Conservation (phyloP, 2,888 invertebrate genomes). For the Darwinula stevensoni region DNA sequence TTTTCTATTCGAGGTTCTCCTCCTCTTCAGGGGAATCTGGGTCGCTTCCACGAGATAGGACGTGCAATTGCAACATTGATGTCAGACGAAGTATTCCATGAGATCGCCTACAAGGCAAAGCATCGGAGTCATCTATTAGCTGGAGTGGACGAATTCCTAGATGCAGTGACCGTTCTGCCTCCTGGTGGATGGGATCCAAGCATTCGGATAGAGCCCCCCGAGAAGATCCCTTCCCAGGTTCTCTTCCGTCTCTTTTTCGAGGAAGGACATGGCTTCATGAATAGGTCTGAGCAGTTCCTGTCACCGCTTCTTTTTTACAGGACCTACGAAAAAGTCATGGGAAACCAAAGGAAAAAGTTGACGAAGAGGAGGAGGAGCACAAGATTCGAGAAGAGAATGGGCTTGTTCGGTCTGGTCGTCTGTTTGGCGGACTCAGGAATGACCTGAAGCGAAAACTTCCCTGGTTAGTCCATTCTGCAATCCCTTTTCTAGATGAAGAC, state of each 20-base stretch:
- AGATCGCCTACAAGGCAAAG: conserved; percentile 76
- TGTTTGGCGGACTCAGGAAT: conserved; percentile 73
- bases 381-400: conserved; percentile 56
- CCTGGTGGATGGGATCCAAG: conserved; percentile 95
- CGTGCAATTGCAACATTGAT: conserved; percentile 89
- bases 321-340: conserved; percentile 52
- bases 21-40: background rate
- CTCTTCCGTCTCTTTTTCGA: too few species aligned
- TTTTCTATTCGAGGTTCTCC: background rate
- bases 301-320: too few species aligned
- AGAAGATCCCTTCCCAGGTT: conserved; percentile 55
- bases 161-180: conserved; percentile 79
- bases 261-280: too few species aligned
- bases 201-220: conserved; percentile 75
- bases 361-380: conserved; percentile 56
- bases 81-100: conserved; percentile 95
- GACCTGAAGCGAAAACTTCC: conserved; percentile 40
- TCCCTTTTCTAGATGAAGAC: background rate
- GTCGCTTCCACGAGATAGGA: conserved; percentile 70
- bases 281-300: too few species aligned
- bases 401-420: conserved; percentile 41
- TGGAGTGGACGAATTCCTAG: conserved; percentile 84
- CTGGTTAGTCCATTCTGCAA: background rate
- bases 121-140: conserved; percentile 66
- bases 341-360: conserved; percentile 34